Conservation (phyloP, 2,888 invertebrate species). For the Drosophila crucigera region DNA sequence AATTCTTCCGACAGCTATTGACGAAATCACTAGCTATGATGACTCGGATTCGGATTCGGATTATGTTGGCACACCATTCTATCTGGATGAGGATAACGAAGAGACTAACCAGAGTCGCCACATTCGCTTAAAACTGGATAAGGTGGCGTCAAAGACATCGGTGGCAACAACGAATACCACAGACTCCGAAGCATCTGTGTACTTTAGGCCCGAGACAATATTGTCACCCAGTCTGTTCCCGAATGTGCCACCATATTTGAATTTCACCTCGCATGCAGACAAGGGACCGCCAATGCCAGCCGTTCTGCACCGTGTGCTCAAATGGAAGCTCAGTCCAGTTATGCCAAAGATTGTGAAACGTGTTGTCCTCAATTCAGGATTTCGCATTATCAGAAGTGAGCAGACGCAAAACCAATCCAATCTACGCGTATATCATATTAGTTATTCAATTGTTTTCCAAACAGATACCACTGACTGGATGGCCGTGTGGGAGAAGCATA, state of each 20-base stretch:
- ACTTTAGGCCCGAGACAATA: slow-evolving; percentile 81
- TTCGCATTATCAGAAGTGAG: slow-evolving; percentile 93
- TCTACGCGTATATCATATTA: no score
- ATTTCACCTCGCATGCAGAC: slow-evolving; percentile 90
- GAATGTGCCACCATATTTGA: slow-evolving; percentile 91
- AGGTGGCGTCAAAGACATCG: slow-evolving; percentile 51
- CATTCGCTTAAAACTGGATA: slow-evolving; percentile 63
- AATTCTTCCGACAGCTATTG: slow-evolving; percentile 70
- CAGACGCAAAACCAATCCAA: no score
- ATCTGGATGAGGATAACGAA: slow-evolving; percentile 71
- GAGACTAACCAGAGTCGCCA: slow-evolving; percentile 77
- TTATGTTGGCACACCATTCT: slow-evolving; percentile 82
- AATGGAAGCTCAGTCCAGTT: slow-evolving; percentile 97
- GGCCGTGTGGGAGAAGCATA: slow-evolving; percentile 99
- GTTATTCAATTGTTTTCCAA: not conserved
- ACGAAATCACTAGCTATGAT: slow-evolving; percentile 81
- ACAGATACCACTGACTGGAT: slow-evolving; percentile 95
- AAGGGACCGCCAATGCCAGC: slow-evolving; percentile 88
- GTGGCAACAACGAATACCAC: slow-evolving; percentile 55
- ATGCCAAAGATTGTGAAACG: slow-evolving; percentile 97
- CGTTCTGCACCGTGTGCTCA: slow-evolving; percentile 91
- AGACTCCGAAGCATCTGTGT: slow-evolving; percentile 64
- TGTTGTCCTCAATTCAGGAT: slow-evolving; percentile 94
- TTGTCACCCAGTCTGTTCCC: slow-evolving; percentile 89
- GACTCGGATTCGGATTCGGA: slow-evolving; percentile 84